Conservation (phyloP, 2,888 invertebrate species). For the Sylvicola fuscatus region DNA sequence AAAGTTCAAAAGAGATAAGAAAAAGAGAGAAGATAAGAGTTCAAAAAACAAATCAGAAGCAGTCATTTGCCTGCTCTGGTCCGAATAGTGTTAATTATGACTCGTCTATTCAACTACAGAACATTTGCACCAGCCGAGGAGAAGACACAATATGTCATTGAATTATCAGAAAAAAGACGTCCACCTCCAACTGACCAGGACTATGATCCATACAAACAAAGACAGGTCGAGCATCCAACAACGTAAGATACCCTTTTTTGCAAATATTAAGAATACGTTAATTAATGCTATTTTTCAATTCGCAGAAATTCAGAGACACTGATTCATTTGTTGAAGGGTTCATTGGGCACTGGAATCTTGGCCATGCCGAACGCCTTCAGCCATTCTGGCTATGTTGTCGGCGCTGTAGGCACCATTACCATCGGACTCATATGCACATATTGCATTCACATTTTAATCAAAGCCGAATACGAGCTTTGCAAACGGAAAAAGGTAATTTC, state of each 20-base stretch:
- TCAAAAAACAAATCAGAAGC: too few species aligned
- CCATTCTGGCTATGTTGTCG: constrained; percentile 41
- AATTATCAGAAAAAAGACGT: constrained; percentile 20
- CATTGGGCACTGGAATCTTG: constrained; percentile 82
- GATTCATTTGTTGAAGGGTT: constrained; percentile 79
- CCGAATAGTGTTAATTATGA: too few species aligned
- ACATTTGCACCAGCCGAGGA: too few species aligned
- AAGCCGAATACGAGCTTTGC: constrained; percentile 36
- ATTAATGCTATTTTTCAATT: constrained; percentile 8
- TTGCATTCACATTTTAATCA: constrained; percentile 71
- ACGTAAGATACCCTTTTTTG: constrained; percentile 31
- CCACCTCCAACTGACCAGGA: constrained; percentile 16
- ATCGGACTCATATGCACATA: constrained; percentile 84
- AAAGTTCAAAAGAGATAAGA: too few species aligned
- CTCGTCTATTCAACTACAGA: too few species aligned
- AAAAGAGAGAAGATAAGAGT: too few species aligned
- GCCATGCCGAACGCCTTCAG: constrained; percentile 61
- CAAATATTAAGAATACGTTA: too few species aligned
- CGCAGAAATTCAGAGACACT: constrained; percentile 66
- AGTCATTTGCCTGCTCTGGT: too few species aligned
- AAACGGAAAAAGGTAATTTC: constrained; percentile 26
- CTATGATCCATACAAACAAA: constrained; percentile 48
- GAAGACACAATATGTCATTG: constrained; percentile 13
- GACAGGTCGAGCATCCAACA: constrained; percentile 44
- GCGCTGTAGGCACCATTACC: constrained; percentile 55